Evolutionary conservation across 1,140 invertebrate genomes (phyloP).

Genomic region (Bombus fervidus): DNA sequence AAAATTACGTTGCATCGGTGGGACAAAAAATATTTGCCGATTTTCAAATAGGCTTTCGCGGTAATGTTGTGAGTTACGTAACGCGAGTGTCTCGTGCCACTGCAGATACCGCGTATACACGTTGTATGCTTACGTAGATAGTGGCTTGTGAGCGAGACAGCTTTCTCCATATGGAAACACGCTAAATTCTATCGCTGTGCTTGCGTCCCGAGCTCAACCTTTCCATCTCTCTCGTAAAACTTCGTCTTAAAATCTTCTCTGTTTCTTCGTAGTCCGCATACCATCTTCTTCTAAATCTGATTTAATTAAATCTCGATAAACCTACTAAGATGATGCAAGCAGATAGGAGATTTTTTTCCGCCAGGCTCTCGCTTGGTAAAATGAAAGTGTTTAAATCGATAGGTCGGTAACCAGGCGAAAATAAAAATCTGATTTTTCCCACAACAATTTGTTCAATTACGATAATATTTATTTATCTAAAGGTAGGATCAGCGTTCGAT

Average conservation of each 20-base stretch:
- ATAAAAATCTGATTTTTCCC: no score
- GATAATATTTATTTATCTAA: no score
- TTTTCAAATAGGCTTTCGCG: constrained; percentile 57
- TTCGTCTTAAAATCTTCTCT: neutral
- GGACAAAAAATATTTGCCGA: constrained; percentile 40
- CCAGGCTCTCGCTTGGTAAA: neutral
- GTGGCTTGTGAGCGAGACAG: constrained; percentile 49
- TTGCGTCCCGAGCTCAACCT: constrained; percentile 10
- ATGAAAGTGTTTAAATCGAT: neutral
- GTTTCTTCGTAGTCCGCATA: neutral
- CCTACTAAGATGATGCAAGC: no score
- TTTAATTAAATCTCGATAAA: no score
- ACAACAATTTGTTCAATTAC: no score
- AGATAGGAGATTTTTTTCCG: neutral
- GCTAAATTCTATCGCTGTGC: constrained; percentile 51
- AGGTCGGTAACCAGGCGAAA: neutral
- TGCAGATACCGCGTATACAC: constrained; percentile 53
- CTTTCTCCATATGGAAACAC: constrained; percentile 72
- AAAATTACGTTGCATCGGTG: constrained; percentile 1
- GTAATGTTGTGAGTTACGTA: constrained; percentile 67
- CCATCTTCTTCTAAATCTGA: neutral
- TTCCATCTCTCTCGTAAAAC: neutral
- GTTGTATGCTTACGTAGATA: constrained; percentile 53
- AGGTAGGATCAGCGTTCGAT: no score
- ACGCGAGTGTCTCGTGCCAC: constrained; percentile 61